Evolutionary conservation across 2,888 invertebrate species (phyloP), one percentile per base, ranked within the genome.

Genomic region (Euplexia lucipara): DNA sequence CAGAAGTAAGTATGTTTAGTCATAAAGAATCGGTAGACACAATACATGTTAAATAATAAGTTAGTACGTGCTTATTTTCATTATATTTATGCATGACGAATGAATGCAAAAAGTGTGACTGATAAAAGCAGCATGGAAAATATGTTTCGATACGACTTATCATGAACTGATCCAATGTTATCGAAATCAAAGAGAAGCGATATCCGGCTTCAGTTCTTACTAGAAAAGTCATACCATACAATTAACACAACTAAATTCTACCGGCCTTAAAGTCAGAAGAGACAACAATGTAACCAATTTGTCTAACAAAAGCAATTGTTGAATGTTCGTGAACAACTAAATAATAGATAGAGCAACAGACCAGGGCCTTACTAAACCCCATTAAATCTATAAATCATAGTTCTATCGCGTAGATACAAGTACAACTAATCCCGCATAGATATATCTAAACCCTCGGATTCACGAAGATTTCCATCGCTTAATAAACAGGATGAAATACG

Each of bases 401-500:
- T 53, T 59, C 32, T 62, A 41, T 44, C 52, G 7, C 62, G 48
- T 65, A 57, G 60, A 70, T 63, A 54, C 39, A 63, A 42, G 57
- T 58, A 71, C 20, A 61, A 52, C 67, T 78, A 81, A 72, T 75
- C 70, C 66, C 54, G 54, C 45, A 75, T 78, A 78, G 45, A 65
- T 57, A 77, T 70, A 26, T 54, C 42, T 71, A 75, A 82, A 81
- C 83, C 86, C 83, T 70, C 73, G 86, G 86, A 88, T 88, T 88
- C 86, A 88, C 76, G 79, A 72, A 76, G 82, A 89, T 88, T 87
- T 85, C 81, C 79, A 76, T 84, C 73, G 79, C 69, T 81, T 84
- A 87, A 89, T 88, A 87, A 88, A 89, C 86, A 80, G 76, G 71
- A 87, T 86, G 84, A 86, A 87, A 89, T 89, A 87, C 79, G 85